Evolutionary conservation across 2,888 invertebrate species (phyloP), one percentile per base, ranked within the genome.

Genomic region (Cephus pygmeus): DNA sequence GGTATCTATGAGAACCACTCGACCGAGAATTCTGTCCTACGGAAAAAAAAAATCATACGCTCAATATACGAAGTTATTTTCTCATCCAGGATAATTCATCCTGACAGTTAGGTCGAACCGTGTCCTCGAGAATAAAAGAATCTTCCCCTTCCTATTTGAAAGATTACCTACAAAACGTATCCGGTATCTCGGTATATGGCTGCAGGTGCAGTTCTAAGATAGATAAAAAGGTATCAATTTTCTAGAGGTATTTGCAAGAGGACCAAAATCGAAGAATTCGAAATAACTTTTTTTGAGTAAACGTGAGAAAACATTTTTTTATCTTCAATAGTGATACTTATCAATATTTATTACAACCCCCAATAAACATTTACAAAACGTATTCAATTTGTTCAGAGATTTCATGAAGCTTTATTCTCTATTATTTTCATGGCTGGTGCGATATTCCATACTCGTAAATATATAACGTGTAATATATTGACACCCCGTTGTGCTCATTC

Each of bases 401-500:
- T 56, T 23, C 9, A 56, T 1, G 56, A 56, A 56, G 56, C 15
- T 56, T 56, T 56, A 56, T 23, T 56, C 56, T 15, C 56, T 56
- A 56, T 56, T 56, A 56, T 56, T 56, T 56, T 56, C 56, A 56
- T 23, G 56, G 9, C 6, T 56, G 56, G 56, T 23, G 56, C 56
- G 56, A 56, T 56, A 56, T 56, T 56, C 9, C 56, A 2, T 23
- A 56, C 56, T 23, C 56, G 56, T 23, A 56, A 9, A 56, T 56
- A 56, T 56, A 56, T 23, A 56, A 56, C 56, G 9, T 23, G 56
- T 82, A 85, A 85, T 85, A 85, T 85, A 85, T 85, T 81, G 85
- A 85, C 85, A 85, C 85, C 85, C 85, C 80, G 83, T 79, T 76
- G 84, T 82, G 85, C 23, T 56, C 56, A 56, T 56, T 15, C 56